These are phyloP conservation scores for Nothoprocta perdicaria DNA, from an alignment of 2,113 vertebrate genomes.

Conservation along the genomic window DNA sequence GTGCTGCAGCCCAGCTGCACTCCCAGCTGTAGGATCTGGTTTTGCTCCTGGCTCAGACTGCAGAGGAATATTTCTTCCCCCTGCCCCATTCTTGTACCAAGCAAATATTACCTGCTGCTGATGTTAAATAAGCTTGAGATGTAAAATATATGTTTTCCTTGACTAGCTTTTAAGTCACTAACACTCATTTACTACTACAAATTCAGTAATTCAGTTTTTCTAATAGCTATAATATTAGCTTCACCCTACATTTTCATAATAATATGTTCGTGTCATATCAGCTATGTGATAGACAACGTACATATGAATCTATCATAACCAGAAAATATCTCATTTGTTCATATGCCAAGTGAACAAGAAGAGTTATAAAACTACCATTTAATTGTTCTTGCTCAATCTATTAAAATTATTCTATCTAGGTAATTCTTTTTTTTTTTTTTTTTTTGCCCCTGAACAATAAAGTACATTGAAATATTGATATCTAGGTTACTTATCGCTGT, in stretches of 20 bases:
- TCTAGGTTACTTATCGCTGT: neutral
- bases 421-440: neutral
- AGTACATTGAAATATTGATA: neutral
- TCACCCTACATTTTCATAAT: neutral
- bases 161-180: neutral
- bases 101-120: neutral
- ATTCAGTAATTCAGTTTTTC: neutral
- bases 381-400: slow-evolving; percentile 13
- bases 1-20: neutral
- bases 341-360: neutral
- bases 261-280: neutral
- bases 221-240: neutral
- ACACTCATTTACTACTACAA: neutral
- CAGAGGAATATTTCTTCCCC: neutral
- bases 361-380: neutral
- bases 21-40: neutral
- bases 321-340: slow-evolving; percentile 25
- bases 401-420: neutral
- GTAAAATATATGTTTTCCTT: neutral
- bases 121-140: neutral
- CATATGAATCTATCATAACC: neutral
- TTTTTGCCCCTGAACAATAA: neutral
- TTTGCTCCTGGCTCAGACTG: neutral
- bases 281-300: neutral
- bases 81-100: neutral